Evolutionary conservation across 2,797 vertebrate species (phyloP).

Genomic region (Peromyscus melanophrys): DNA sequence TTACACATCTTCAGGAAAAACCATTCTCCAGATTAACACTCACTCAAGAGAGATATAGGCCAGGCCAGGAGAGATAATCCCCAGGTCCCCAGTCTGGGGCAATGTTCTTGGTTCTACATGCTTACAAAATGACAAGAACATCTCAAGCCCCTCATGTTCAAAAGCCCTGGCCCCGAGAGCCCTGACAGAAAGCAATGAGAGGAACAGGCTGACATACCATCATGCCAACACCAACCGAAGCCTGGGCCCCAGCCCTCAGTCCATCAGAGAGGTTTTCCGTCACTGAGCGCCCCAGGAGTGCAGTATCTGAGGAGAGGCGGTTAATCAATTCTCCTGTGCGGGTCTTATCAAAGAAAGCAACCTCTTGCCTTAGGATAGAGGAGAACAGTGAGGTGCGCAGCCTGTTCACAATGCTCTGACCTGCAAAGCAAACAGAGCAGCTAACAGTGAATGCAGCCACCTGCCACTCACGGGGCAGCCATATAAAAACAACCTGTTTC

Average conservation of each 20-base stretch:
- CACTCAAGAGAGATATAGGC: background rate
- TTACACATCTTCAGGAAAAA: background rate
- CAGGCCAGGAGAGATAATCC: background rate
- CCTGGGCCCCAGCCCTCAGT: conserved; percentile 95
- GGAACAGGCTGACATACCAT: conserved; percentile 91
- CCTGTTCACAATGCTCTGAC: conserved; percentile 95
- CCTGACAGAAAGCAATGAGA: background rate
- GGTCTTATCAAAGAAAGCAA: conserved; percentile 97
- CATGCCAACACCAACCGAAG: conserved; percentile 95
- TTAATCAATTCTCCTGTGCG: conserved; percentile 98
- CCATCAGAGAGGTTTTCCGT: conserved; percentile 99
- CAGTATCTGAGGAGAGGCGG: conserved; percentile 96
- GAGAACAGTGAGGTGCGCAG: conserved; percentile 94
- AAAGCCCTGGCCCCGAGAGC: background rate
- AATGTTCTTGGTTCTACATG: background rate
- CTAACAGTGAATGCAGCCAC: background rate
- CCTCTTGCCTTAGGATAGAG: conserved; percentile 96
- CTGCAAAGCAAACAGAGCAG: conserved; percentile 86
- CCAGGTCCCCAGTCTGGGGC: accelerated
- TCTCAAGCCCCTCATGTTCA: background rate
- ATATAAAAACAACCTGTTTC: background rate
- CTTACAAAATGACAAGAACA: background rate
- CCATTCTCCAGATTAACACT: background rate
- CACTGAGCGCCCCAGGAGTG: conserved; percentile 94
- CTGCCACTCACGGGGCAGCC: accelerated